Evolutionary conservation across 1,140 invertebrate species (phyloP), one percentile per base, ranked within the genome.

Genomic region (Polyergus mexicanus): DNA sequence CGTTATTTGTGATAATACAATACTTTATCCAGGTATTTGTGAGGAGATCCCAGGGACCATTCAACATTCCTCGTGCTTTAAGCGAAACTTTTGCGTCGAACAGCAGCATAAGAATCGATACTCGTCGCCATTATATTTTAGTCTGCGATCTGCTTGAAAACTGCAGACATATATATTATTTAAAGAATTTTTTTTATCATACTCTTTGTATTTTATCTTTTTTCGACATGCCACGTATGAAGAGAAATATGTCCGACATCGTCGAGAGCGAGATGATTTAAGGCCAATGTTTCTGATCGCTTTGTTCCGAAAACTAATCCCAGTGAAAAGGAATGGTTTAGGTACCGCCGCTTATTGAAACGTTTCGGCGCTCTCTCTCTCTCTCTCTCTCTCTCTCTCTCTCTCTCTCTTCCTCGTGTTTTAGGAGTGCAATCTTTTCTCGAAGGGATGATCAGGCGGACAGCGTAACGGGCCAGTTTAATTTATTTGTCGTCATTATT

Each of bases 401-500:
- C 4, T 32, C 44, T 72, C n/a, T 63, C 44, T 47, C 13, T 69
- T 22, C 22, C 54, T 89, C 80, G 60, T 87, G 81, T 89, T 89
- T 90, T 60, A 75, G 63, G 85, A 32, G 44, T 54, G 86, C 71
- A 81, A 90, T 90, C 89, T 88, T 90, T 87, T 84, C 84, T 86
- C 86, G 83, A 72, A 80, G 76, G 86, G 81, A 84, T 72, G 86
- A 78, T 88, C 83, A 68, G 72, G 65, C 88, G 81, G 77, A 89
- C 81, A 88, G 81, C 86, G 74, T 80, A 88, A 88, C 84, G 65
- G 89, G 90, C 84, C 86, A 72, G 72, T 90, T 88, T 90, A 92
- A 92, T 92, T 92, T 92, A 92, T 90, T 84, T 88, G 88, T 88
- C 85, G 84, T 89, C 91, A 89, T 91, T 91, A 92, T 92, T 92